Evolutionary conservation across 1,140 invertebrate species (phyloP).

Genomic region (Zaprionus africanus): DNA sequence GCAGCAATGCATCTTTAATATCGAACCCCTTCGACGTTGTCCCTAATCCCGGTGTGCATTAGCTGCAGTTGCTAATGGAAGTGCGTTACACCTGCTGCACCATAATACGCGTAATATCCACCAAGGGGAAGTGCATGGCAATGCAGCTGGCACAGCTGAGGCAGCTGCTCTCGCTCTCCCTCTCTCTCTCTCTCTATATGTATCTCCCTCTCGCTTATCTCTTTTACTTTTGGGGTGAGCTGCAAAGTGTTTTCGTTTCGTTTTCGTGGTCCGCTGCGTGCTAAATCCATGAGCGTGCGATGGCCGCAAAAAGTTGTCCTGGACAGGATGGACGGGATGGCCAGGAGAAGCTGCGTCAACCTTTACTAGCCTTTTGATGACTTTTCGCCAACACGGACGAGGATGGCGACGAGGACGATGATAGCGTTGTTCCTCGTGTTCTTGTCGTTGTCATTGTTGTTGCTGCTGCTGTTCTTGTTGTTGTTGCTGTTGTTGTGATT

Average conservation of each 20-base stretch:
- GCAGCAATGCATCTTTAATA: not conserved
- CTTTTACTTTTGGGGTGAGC: conserved; percentile 7
- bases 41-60: not conserved
- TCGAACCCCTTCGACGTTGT: not conserved
- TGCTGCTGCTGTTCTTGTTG: conserved; percentile 7
- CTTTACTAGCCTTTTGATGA: conserved; percentile 82
- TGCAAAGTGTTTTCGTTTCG: conserved; percentile 73
- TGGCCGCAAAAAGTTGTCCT: conserved; percentile 75
- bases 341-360: conserved; percentile 73
- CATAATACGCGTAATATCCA: conserved; percentile 15
- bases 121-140: conserved; percentile 21
- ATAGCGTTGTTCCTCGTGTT: conserved; percentile 22
- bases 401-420: conserved; percentile 10
- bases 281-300: conserved; percentile 79
- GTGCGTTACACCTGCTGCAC: not conserved
- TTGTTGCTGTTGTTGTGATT: conserved; percentile 40
- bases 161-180: conserved; percentile 27
- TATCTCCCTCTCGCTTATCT: conserved; percentile 3
- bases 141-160: conserved; percentile 28
- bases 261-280: conserved; percentile 80
- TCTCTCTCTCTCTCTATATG: conserved; percentile 2
- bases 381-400: conserved; percentile 58
- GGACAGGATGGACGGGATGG: conserved; percentile 45
- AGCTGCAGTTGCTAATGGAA: conserved; percentile 5
- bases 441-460: conserved; percentile 4